These are phyloP conservation scores for Bombycilla garrulus DNA, from an alignment of 2,113 vertebrate genomes.

Conservation along the genomic window DNA sequence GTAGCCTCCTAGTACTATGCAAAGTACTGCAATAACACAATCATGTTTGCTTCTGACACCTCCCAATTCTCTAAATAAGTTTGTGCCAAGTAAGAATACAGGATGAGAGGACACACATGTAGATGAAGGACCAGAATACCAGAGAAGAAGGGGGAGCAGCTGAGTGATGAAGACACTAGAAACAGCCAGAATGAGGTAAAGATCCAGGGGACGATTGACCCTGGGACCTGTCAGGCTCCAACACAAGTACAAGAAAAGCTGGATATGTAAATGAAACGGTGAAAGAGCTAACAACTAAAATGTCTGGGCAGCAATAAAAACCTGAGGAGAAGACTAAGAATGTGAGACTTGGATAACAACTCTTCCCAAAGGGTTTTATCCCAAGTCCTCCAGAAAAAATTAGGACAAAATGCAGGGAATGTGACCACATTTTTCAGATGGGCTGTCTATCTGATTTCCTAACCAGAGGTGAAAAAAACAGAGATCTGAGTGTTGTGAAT, in stretches of 20 bases:
- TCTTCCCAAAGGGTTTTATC: background rate
- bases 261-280: background rate
- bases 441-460: background rate
- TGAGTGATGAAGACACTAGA: background rate
- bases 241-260: background rate
- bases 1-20: background rate
- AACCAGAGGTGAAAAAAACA: background rate
- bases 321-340: background rate
- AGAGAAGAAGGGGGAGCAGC: background rate
- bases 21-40: background rate
- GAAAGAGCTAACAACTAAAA: background rate
- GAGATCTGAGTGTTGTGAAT: background rate
- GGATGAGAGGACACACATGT: background rate
- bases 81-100: background rate
- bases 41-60: background rate
- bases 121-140: background rate
- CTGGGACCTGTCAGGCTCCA: background rate
- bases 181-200: background rate
- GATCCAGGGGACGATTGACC: background rate
- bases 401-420: background rate
- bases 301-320: background rate
- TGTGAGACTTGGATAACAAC: background rate
- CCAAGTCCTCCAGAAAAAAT: background rate
- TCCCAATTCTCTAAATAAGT: background rate
- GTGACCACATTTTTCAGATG: background rate